Evolutionary conservation across 2,113 vertebrate species (phyloP), one percentile per base, ranked within the genome.

Genomic region (Nestor notabilis): DNA sequence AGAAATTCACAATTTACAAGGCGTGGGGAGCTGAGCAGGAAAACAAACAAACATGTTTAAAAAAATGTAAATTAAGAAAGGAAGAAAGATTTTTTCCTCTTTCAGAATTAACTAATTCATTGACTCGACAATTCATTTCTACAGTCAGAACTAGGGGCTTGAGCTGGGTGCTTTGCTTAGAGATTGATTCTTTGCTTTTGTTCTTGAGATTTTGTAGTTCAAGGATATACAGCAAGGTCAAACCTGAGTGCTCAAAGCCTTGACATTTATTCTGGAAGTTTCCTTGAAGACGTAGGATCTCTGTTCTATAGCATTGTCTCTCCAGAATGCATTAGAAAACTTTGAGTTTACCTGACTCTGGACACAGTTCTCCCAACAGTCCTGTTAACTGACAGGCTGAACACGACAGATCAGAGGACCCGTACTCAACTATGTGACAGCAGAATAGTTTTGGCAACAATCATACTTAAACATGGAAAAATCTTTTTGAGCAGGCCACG

Each of bases 1-100:
- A 87, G 78, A 90, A 95, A 87, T 92, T 95, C 89, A 93, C 86
- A 92, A 90, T 65, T 93, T 90, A 81, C 66, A 44, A 80, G 80
- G 85, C 83, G 37, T 65, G 78, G 94, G 80, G 78, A 95, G 76
- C 55, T 31, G 61, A 74, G 58, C 72, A 81, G 58, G 71, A 95
- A 94, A 96, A 93, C 89, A 95, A 97, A 94, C 83, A 94, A 91
- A 96, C 52, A 93, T 74, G 87, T 53, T 94, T 96, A 85, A 3
- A 10, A 94, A 94, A 85, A 93, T 93, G 91, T 88, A 95, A 96
- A 93, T 95, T 87, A 74, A 53, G 93, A 89, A 49, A 88, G 49
- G 27, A 71, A 90, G 77, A 90, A 33, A 24, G 3, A 35, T 58
- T 24, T 13, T 35, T 71, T 81, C 52, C 44, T 68, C 55, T 63